Evolutionary conservation across 2,113 vertebrate genomes (phyloP).

Genomic region (Setophaga coronata): DNA sequence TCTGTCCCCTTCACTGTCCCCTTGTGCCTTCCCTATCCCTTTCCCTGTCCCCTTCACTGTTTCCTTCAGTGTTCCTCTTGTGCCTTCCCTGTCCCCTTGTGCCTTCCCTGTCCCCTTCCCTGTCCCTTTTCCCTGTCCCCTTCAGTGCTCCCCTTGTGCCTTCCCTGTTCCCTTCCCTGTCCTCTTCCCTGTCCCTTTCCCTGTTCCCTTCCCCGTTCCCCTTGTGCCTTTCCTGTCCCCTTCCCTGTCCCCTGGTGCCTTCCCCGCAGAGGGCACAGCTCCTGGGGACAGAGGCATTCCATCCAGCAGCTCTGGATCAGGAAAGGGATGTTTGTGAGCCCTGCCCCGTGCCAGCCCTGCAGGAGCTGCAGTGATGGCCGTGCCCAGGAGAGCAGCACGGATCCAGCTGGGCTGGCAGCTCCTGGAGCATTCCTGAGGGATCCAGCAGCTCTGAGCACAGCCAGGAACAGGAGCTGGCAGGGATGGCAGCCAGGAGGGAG

Average conservation of each 20-base stretch:
- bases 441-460: background rate
- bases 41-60: background rate
- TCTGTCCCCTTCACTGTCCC: background rate
- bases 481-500: background rate
- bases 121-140: background rate
- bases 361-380: background rate
- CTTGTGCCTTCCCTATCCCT: background rate
- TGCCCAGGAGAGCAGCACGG: rapidly evolving
- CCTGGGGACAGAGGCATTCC: background rate
- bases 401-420: background rate
- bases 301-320: background rate
- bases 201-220: background rate
- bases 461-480: background rate
- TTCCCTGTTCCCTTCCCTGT: background rate
- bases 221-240: background rate
- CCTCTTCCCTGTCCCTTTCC: background rate
- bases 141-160: background rate
- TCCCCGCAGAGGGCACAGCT: background rate
- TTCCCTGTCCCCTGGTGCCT: background rate
- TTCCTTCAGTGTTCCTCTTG: too few relatives aligned
- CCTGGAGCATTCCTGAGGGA: background rate
- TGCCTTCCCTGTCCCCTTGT: background rate
- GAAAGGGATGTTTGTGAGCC: background rate
- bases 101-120: background rate
- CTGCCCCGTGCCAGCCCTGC: background rate